A percentile compares a stretch with the other conserved stretches of the same genome.
These are phyloP conservation scores for Aphaenogaster ashmeadi DNA, from an alignment of 1,140 invertebrate species.

Conservation along the genomic window DNA sequence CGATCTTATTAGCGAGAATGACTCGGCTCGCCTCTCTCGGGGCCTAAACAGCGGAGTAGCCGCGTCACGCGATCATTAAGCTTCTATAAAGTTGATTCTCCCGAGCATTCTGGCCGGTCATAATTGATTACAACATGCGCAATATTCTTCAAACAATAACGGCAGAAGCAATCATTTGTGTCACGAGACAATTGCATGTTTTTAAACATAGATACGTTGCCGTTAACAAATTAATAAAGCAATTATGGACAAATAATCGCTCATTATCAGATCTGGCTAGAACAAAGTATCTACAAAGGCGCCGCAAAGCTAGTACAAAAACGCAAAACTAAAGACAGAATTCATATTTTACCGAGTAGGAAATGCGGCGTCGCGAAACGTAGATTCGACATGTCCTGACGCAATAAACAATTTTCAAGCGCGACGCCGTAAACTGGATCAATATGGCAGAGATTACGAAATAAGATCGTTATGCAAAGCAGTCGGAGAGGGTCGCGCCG, in stretches of 20 bases:
- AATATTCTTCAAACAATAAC: conserved; percentile 61
- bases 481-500: conserved; percentile 65
- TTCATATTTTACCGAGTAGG: not conserved
- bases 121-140: conserved; percentile 59
- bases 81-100: conserved; percentile 73
- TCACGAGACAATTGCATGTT: conserved; percentile 22
- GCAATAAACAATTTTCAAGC: conserved; percentile 74
- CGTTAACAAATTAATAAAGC: conserved; percentile 20
- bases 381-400: conserved; percentile 13
- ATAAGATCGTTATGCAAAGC: conserved; percentile 86
- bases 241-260: not conserved
- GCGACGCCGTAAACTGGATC: conserved; percentile 80
- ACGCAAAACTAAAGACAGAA: not conserved
- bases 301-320: not conserved
- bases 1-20: conserved; percentile 82
- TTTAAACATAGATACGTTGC: not conserved
- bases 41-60: conserved; percentile 73
- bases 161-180: conserved; percentile 2
- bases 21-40: conserved; percentile 76
- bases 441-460: conserved; percentile 85
- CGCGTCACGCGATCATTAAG: conserved; percentile 69
- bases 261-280: not conserved
- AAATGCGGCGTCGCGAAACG: not conserved
- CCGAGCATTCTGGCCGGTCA: conserved; percentile 20
- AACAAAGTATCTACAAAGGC: not conserved